A percentile compares a stretch with the other conserved stretches of the same genome.
Evolutionary conservation across 2,797 vertebrate species (phyloP).

Genomic region (Kryptopterus vitreolus): DNA sequence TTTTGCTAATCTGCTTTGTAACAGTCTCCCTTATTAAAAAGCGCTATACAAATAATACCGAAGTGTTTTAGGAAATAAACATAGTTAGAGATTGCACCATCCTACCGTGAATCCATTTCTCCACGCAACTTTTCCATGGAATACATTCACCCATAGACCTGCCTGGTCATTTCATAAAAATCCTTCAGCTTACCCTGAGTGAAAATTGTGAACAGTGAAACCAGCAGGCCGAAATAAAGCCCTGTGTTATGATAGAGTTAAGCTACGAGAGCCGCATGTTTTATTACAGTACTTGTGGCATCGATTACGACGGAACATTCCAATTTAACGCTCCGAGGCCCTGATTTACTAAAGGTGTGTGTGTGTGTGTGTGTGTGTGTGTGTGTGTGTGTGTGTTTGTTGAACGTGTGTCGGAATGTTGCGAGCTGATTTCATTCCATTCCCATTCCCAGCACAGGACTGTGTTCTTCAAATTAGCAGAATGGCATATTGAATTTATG

Average conservation of each 20-base stretch:
- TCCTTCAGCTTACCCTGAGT: not conserved
- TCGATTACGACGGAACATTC: conserved; percentile 8
- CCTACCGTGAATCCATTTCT: conserved; percentile 26
- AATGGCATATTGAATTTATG: not conserved
- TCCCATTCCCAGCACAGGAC: too few relatives aligned
- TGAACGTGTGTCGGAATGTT: not conserved
- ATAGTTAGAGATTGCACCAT: conserved; percentile 22
- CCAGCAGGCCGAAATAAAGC: conserved; percentile 5
- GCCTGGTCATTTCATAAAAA: not conserved
- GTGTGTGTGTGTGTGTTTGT: too few relatives aligned
- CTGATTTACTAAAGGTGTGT: conserved; percentile 7
- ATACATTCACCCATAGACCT: conserved; percentile 2
- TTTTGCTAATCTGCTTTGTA: too few relatives aligned
- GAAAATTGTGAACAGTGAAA: not conserved
- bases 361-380: not conserved
- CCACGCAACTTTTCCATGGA: not conserved
- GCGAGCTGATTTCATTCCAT: not conserved
- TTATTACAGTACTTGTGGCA: conserved; percentile 11
- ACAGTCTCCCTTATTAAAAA: too few relatives aligned
- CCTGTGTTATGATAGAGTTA: not conserved
- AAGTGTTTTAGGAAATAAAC: conserved; percentile 22
- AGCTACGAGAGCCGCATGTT: conserved; percentile 2
- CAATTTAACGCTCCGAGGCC: not conserved
- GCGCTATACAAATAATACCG: too few relatives aligned
- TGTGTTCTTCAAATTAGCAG: not conserved